A percentile compares a stretch with the other conserved stretches of the same genome.
These are phyloP conservation scores for Chlamydotis undulata DNA, from an alignment of 2,113 vertebrate genomes.

Conservation along the genomic window DNA sequence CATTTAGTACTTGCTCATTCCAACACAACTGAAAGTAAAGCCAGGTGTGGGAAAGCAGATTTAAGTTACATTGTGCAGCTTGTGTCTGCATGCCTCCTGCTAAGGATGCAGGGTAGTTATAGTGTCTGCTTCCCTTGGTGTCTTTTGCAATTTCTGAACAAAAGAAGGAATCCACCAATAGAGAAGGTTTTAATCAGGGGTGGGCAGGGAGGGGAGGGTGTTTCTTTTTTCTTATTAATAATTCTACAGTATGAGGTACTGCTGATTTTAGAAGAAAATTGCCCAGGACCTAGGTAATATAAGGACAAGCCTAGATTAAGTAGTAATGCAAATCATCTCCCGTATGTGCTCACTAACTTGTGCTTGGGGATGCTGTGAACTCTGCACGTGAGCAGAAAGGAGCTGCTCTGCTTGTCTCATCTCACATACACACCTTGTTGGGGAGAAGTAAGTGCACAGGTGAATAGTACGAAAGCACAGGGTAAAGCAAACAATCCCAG, in stretches of 20 bases:
- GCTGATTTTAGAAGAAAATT: not conserved
- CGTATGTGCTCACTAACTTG: not conserved
- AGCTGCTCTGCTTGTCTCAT: not conserved
- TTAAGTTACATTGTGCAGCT: not conserved
- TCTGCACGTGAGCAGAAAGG: not conserved
- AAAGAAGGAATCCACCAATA: not conserved
- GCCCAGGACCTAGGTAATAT: not conserved
- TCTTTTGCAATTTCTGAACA: not conserved
- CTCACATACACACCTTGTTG: fast-evolving
- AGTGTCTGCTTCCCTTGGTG: not conserved
- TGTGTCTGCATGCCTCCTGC: not conserved
- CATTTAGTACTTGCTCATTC: conserved; percentile 17
- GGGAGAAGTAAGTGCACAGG: not conserved
- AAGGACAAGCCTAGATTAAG: not conserved
- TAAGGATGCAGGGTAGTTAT: not conserved
- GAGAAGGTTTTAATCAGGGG: not conserved
- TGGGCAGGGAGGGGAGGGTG: no score
- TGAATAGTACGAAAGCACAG: not conserved
- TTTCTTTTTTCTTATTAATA: not conserved
- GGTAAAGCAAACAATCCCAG: not conserved
- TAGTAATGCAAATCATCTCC: not conserved
- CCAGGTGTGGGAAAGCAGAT: not conserved
- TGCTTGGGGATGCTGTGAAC: not conserved
- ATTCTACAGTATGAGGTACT: not conserved
- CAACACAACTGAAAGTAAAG: not conserved